Conservation (phyloP, 2,888 invertebrate species). For the Lithophane semibrunnea region DNA sequence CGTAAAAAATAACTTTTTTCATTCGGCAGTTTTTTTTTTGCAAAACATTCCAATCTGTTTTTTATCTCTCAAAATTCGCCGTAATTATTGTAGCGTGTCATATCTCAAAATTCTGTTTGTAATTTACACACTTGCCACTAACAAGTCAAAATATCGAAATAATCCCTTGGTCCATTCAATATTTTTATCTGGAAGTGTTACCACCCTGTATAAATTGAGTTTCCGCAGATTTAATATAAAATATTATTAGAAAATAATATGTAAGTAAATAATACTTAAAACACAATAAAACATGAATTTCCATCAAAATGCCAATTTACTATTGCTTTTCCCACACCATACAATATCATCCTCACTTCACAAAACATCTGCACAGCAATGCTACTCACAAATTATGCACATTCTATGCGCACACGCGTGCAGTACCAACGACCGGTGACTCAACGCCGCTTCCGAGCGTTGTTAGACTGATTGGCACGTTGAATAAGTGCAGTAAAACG, state of each 20-base stretch:
- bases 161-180: not conserved
- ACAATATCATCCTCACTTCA: not conserved
- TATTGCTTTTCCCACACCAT: not conserved
- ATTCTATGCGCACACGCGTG: slow-evolving; percentile 66
- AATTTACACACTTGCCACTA: not conserved
- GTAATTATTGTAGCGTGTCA: not conserved
- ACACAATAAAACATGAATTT: not conserved
- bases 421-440: slow-evolving; percentile 77
- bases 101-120: not conserved
- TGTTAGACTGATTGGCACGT: slow-evolving; percentile 73
- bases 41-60: not conserved
- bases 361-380: slow-evolving; percentile 23
- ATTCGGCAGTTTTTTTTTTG: no score
- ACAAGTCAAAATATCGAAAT: not conserved
- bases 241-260: not conserved
- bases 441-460: slow-evolving; percentile 73
- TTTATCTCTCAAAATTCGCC: not conserved
- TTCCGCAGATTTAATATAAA: not conserved
- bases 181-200: not conserved
- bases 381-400: slow-evolving; percentile 49
- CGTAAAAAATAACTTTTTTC: not conserved
- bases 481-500: slow-evolving; percentile 20
- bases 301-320: not conserved
- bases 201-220: not conserved
- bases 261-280: not conserved